These are phyloP conservation scores for Oscarella lobularis DNA, from an alignment of 37 sponge, comb jelly and placozoan species.

Conservation along the genomic window DNA sequence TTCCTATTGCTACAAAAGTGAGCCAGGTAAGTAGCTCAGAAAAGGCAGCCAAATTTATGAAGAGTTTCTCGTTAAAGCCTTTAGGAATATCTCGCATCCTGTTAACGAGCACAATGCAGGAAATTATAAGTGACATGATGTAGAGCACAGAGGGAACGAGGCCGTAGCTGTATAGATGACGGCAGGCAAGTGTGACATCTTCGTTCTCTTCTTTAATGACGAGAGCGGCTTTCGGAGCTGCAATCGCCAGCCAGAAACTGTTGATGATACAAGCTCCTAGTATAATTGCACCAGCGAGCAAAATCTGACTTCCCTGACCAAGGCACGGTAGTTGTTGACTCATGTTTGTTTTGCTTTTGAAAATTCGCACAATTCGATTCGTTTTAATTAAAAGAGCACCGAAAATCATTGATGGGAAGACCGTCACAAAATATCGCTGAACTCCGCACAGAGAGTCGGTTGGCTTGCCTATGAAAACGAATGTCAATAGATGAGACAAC, in stretches of 20 bases:
- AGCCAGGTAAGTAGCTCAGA: conserved; percentile 31
- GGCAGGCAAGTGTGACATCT: neutral
- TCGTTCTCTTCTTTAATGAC: neutral
- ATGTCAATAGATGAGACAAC: conserved; percentile 27
- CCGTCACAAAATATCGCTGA: conserved; percentile 17
- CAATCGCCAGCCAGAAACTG: conserved; percentile 20
- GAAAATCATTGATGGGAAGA: conserved; percentile 28
- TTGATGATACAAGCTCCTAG: conserved; percentile 8
- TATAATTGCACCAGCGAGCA: conserved; percentile 17
- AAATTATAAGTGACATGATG: neutral
- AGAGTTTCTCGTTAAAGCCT: conserved; percentile 42
- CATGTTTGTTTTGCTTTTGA: conserved; percentile 11
- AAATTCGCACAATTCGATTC: conserved; percentile 46
- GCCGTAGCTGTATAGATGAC: neutral
- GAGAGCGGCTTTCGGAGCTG: conserved; percentile 12
- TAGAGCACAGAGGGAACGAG: neutral
- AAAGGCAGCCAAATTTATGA: conserved; percentile 29
- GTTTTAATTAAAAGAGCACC: conserved; percentile 47
- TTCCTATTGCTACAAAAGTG: conserved; percentile 25
- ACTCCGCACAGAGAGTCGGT: conserved; percentile 25
- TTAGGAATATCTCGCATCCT: conserved; percentile 29
- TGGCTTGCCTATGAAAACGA: conserved; percentile 33
- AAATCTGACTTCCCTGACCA: conserved; percentile 15
- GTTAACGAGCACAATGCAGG: neutral
- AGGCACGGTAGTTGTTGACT: conserved; percentile 14